Conservation (phyloP, 1,140 invertebrate genomes). For the Mya arenaria region DNA sequence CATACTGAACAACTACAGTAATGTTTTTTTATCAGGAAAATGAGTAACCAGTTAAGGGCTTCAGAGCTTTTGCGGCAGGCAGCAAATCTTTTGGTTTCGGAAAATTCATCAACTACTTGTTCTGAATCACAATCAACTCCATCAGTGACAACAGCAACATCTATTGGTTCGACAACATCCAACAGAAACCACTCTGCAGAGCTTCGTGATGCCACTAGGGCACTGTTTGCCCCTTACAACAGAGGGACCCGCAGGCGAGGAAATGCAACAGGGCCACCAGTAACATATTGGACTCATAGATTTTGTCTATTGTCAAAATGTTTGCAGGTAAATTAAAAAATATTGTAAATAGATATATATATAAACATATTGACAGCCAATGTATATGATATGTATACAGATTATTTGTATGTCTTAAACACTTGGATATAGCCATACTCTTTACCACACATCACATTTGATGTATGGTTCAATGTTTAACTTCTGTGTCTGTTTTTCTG, state of each 20-base stretch:
- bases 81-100: constrained; percentile 8
- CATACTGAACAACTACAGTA: too few relatives aligned
- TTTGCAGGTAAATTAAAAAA: constrained; percentile 28
- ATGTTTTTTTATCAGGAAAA: too few relatives aligned
- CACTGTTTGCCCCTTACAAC: constrained; percentile 15
- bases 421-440: too few relatives aligned
- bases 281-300: constrained; percentile 27
- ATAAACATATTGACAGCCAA: constrained; percentile 8
- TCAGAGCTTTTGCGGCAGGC: constrained; percentile 14
- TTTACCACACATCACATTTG: too few relatives aligned
- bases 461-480: too few relatives aligned
- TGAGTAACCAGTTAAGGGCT: constrained; percentile 20
- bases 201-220: constrained; percentile 11
- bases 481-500: too few relatives aligned
- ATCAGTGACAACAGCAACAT: neutral
- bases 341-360: constrained; percentile 16
- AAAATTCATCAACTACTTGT: too few relatives aligned
- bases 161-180: neutral
- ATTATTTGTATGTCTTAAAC: too few relatives aligned
- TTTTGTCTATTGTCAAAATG: constrained; percentile 19
- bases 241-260: constrained; percentile 8
- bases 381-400: constrained; percentile 9
- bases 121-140: neutral
- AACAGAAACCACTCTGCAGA: constrained; percentile 10
- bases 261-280: constrained; percentile 7